Conservation (phyloP, 2,797 vertebrate genomes). For the Pipistrellus kuhlii region DNA sequence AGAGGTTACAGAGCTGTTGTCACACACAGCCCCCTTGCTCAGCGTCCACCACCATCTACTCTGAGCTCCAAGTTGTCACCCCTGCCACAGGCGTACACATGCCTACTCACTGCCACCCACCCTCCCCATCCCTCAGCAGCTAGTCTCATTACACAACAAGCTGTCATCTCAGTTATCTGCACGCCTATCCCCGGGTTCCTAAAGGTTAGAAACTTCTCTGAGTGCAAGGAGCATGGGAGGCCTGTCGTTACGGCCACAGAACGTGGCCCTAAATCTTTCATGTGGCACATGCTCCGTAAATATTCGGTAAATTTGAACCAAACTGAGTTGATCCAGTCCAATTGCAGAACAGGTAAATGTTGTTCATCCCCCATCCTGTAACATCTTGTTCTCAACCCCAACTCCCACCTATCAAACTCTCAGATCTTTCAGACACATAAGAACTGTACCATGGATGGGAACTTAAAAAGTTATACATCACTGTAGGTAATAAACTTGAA, state of each 20-base stretch:
- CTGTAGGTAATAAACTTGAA: slow-evolving; percentile 19
- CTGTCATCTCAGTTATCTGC: neutral
- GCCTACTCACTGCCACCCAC: neutral
- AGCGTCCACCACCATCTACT: neutral
- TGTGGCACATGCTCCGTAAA: neutral
- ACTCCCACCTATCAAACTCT: slow-evolving; percentile 5
- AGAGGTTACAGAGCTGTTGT: neutral
- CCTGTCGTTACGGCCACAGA: neutral
- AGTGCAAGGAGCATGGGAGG: neutral
- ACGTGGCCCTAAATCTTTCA: neutral
- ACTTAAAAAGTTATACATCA: slow-evolving; percentile 30
- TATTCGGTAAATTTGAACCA: slow-evolving; percentile 16
- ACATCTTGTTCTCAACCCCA: neutral
- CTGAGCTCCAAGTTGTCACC: neutral
- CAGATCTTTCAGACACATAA: slow-evolving; percentile 54
- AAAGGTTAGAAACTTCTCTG: neutral
- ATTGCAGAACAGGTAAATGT: neutral
- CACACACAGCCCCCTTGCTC: neutral
- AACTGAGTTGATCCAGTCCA: slow-evolving; percentile 28
- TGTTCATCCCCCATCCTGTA: neutral
- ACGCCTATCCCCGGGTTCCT: neutral
- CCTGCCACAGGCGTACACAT: neutral
- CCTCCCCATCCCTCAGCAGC: neutral
- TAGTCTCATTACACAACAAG: neutral
- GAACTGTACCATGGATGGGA: neutral